Percentiles rank a stretch among this genome's conserved stretches.
phyloP scores from a whole-genome alignment of 92 coral and sea anemone species.

The Bergia puertoricense region DNA sequence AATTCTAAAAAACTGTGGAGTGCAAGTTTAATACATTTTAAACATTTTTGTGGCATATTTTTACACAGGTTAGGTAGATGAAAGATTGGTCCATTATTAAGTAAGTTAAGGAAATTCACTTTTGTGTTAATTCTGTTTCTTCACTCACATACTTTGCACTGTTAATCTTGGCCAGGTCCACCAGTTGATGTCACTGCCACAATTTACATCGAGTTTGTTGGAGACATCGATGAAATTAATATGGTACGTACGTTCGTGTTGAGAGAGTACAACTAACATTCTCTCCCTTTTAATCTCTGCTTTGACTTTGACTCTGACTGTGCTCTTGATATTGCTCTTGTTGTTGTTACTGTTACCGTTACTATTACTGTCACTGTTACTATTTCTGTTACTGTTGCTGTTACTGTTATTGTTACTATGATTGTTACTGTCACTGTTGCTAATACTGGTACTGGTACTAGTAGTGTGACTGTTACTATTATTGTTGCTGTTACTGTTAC shows the following conservation, averaged over 20 bases:
- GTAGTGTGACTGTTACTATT: not conserved
- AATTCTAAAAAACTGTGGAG: too few species aligned
- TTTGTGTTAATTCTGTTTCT: not conserved
- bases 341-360: not conserved
- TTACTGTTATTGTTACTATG: too few species aligned
- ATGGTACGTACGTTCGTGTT: slow-evolving; percentile 60
- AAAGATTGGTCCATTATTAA: not conserved
- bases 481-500: too few species aligned
- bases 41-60: too few species aligned
- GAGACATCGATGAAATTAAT: slow-evolving; percentile 86
- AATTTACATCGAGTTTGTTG: slow-evolving; percentile 80
- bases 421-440: too few species aligned
- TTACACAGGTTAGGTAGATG: not conserved
- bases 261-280: not conserved
- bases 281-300: too few species aligned
- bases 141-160: not conserved
- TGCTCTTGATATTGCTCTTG: not conserved
- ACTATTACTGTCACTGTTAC: too few species aligned
- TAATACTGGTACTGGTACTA: too few species aligned
- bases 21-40: too few species aligned
- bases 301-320: not conserved
- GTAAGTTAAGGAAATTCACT: not conserved
- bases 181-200: slow-evolving; percentile 81
- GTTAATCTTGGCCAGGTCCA: slow-evolving; percentile 42
- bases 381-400: too few species aligned